phyloP scores from a whole-genome alignment of 2,113 vertebrate species.

The Fulica atra region DNA sequence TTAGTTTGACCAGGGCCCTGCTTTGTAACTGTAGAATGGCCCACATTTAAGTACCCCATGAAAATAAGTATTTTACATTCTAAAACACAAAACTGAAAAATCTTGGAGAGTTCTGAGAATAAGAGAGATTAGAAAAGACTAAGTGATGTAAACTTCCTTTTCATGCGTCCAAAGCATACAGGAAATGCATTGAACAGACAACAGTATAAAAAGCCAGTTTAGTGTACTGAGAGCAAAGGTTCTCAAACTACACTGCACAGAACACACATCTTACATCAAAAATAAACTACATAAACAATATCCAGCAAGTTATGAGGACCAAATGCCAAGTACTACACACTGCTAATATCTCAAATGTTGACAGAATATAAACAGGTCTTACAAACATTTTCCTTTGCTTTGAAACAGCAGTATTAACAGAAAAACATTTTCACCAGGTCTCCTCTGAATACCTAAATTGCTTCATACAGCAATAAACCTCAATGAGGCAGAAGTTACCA shows the following conservation, averaged over 20 bases:
- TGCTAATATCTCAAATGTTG: neutral
- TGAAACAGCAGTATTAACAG: neutral
- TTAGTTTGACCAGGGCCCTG: neutral
- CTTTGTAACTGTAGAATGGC: neutral
- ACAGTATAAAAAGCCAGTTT: neutral
- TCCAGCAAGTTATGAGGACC: neutral
- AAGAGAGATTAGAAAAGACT: neutral
- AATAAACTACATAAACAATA: neutral
- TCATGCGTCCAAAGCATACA: neutral
- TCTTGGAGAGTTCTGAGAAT: neutral
- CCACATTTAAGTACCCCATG: neutral
- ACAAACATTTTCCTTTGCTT: neutral
- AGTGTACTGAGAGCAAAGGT: neutral
- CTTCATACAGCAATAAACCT: neutral
- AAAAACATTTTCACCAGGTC: neutral
- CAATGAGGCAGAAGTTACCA: neutral
- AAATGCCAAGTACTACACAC: neutral
- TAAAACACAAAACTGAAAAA: neutral
- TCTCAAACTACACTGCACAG: neutral
- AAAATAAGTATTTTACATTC: neutral
- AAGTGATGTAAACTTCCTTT: neutral
- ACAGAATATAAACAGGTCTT: neutral
- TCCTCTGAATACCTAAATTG: neutral
- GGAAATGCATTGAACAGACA: neutral
- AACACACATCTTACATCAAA: neutral